phyloP scores from a whole-genome alignment of 2,113 vertebrate species.

The Boleophthalmus pectinirostris region DNA sequence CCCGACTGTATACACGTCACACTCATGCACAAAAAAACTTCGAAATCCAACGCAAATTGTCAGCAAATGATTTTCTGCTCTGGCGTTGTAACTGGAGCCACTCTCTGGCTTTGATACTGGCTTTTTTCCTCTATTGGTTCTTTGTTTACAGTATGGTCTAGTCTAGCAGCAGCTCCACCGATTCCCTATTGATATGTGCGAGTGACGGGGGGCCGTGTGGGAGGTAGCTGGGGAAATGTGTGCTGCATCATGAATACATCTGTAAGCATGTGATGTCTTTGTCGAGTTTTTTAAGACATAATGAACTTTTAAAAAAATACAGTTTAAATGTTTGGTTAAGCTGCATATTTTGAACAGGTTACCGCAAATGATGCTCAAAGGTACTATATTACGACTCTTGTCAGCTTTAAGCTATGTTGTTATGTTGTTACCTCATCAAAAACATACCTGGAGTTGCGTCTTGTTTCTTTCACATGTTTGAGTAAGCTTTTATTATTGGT shows the following conservation, averaged over 20 bases:
- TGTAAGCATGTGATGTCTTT: background rate
- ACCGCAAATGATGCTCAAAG: too few species aligned
- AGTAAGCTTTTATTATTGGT: too few species aligned
- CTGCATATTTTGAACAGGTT: too few species aligned
- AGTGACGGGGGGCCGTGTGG: constrained; percentile 61
- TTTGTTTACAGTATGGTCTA: constrained; percentile 72
- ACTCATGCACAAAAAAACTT: constrained; percentile 42
- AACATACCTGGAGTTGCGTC: too few species aligned
- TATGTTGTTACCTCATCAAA: too few species aligned
- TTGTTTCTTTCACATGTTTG: too few species aligned
- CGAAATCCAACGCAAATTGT: constrained; percentile 74
- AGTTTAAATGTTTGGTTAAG: too few species aligned
- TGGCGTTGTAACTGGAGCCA: constrained; percentile 64
- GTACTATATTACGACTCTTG: too few species aligned
- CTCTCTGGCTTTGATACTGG: constrained; percentile 65
- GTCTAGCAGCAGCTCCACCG: constrained; percentile 69
- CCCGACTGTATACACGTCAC: constrained; percentile 43
- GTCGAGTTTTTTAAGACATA: too few species aligned
- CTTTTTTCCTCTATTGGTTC: constrained; percentile 57
- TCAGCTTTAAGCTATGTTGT: too few species aligned
- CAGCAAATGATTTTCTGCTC: constrained; percentile 73
- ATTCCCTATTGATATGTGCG: constrained; percentile 82
- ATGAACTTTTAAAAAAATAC: too few species aligned
- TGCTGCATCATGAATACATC: constrained; percentile 11
- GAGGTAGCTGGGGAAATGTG: constrained; percentile 40